Base-by-base conservation (phyloP, 2,797 vertebrate species). In the Antrozous pallidus region DNA sequence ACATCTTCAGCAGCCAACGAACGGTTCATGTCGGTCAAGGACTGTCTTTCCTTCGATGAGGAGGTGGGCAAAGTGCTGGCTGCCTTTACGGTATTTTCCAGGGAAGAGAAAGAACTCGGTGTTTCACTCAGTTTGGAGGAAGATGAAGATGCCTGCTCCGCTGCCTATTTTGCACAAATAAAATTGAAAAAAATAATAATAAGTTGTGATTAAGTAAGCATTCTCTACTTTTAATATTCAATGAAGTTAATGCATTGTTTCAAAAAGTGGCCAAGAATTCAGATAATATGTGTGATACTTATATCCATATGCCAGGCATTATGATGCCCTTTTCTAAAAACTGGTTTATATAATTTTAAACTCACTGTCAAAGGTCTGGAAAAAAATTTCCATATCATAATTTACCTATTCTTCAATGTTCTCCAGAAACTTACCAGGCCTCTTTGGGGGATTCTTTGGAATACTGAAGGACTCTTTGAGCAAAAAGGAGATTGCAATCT, bases 21-120 rank as follows among this genome's bases (percentile, higher is more conserved):
- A 91, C 98, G 98, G 26, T 98, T 98, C 1, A 98, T 96, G 95
- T 99, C 98, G 17, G 98, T 96, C 98, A 98, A 99, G 49, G 99
- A 99, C 95, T 98, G 98, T 74, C 98, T 98, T 20, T 99, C 98
- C 97, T 99, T 99, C 94, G 98, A 97, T 0, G 97, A 61, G 5
- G 98, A 99, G 78, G 99, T 99, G 96, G 98, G 97, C 0, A 98
- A 98, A 3, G 94, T 95, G 40, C 98, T 98, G 81, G 98, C 97
- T 1, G 98, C 98, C 4, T 98, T 99, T 94, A 98, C 98, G 4
- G 98, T 98, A 65, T 98, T 99, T 97, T 99, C 98, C 16, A 98
- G 98, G 7, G 99, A 99, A 1, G 98, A 99, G 47, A 98, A 98
- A 16, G 98, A 99, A 71, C 98, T 98, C 0, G 98, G 98, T 56